These are phyloP conservation scores for Helogale parvula DNA, from an alignment of 2,113 vertebrate genomes.

Conservation along the genomic window DNA sequence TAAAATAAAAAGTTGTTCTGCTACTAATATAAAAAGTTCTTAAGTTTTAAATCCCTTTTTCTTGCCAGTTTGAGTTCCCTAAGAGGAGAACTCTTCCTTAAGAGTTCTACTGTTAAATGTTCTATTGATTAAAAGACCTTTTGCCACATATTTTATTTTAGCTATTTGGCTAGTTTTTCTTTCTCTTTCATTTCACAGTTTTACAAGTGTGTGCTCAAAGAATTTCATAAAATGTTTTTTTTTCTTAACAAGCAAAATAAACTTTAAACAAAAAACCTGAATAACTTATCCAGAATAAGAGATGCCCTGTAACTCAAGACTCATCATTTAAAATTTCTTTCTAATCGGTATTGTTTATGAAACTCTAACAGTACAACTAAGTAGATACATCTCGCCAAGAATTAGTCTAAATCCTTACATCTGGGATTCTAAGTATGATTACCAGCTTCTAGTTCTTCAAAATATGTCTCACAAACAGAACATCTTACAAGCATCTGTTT, in stretches of 20 bases:
- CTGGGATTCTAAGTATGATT: not conserved
- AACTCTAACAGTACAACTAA: not conserved
- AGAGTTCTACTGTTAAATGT: not conserved
- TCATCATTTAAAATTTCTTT: not conserved
- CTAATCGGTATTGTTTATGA: not conserved
- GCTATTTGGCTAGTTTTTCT: not conserved
- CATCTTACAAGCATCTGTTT: not conserved
- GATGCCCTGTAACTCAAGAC: not conserved
- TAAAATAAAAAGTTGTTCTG: not conserved
- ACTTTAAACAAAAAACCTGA: not conserved
- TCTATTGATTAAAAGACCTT: not conserved
- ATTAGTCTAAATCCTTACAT: not conserved
- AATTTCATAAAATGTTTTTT: not conserved
- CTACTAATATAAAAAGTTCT: not conserved
- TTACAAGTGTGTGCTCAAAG: not conserved
- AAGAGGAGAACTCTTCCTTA: not conserved
- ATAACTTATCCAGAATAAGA: not conserved
- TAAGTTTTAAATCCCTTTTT: not conserved
- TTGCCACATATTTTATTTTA: not conserved
- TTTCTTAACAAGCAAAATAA: not conserved
- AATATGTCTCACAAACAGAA: not conserved
- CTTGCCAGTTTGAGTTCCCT: not conserved
- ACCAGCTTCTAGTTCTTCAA: not conserved
- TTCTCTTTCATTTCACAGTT: not conserved
- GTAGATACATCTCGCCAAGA: not conserved